These are phyloP conservation scores for Streptopelia turtur DNA, from an alignment of 2,797 vertebrate genomes.

Conservation along the genomic window DNA sequence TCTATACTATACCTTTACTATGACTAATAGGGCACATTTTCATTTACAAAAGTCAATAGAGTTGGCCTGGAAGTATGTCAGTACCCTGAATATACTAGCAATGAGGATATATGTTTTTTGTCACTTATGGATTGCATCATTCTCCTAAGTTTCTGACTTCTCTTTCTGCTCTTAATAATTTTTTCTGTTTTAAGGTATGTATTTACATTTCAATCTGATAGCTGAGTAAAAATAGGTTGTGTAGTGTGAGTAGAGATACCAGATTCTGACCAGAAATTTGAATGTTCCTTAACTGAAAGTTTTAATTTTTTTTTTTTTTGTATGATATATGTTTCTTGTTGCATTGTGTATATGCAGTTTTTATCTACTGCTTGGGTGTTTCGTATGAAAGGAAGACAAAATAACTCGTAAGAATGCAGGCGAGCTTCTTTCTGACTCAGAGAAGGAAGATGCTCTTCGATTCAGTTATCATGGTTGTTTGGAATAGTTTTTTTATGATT, in stretches of 20 bases:
- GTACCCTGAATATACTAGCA: neutral
- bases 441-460: neutral
- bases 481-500: neutral
- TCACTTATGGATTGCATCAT: accelerated
- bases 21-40: neutral
- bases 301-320: neutral
- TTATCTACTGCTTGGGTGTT: neutral
- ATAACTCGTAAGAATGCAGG: neutral
- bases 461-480: neutral
- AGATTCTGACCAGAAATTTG: neutral
- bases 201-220: neutral
- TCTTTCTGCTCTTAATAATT: neutral
- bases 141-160: neutral
- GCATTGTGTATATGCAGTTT: neutral
- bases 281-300: neutral
- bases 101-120: neutral
- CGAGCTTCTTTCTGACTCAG: neutral
- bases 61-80: neutral
- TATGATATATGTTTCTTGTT: neutral
- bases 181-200: neutral
- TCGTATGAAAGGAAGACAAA: neutral
- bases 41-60: neutral
- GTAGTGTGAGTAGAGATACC: neutral
- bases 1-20: neutral
- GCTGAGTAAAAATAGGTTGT: neutral